Percentiles rank a stretch among this genome's conserved stretches.
Conservation (phyloP, 1,140 invertebrate genomes). For the Pseudomyrmex pallidus region DNA sequence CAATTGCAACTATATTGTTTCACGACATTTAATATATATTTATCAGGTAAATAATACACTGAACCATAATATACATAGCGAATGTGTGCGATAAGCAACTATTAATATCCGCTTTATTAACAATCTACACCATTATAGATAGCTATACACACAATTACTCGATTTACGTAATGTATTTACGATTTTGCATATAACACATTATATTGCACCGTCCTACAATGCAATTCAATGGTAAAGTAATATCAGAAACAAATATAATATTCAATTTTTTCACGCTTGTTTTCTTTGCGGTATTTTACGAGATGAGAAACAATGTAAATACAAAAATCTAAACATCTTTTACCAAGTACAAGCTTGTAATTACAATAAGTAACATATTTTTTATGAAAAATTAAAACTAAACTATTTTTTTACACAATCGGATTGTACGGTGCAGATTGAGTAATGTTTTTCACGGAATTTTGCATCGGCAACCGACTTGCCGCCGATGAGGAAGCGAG, state of each 20-base stretch:
- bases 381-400: background rate
- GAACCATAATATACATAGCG: background rate
- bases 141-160: conserved; percentile 23
- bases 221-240: conserved; percentile 4
- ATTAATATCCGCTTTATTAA: conserved; percentile 38
- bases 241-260: background rate
- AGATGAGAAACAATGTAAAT: conserved; percentile 2
- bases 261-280: background rate
- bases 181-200: background rate
- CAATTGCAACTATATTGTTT: background rate
- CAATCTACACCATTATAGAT: conserved; percentile 8
- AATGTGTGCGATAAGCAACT: conserved; percentile 6
- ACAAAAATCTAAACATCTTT: background rate
- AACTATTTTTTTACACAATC: background rate
- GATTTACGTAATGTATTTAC: background rate
- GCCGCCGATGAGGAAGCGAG: background rate
- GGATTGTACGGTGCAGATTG: background rate
- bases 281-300: background rate
- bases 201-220: background rate
- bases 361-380: background rate
- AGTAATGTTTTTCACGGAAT: conserved; percentile 25
- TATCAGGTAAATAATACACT: conserved; percentile 18
- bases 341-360: conserved; percentile 2
- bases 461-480: background rate
- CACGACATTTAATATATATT: conserved; percentile 10